Evolutionary conservation across 1,140 invertebrate species (phyloP), one percentile per base, ranked within the genome.

Genomic region (Pseudomyrmex pallidus): DNA sequence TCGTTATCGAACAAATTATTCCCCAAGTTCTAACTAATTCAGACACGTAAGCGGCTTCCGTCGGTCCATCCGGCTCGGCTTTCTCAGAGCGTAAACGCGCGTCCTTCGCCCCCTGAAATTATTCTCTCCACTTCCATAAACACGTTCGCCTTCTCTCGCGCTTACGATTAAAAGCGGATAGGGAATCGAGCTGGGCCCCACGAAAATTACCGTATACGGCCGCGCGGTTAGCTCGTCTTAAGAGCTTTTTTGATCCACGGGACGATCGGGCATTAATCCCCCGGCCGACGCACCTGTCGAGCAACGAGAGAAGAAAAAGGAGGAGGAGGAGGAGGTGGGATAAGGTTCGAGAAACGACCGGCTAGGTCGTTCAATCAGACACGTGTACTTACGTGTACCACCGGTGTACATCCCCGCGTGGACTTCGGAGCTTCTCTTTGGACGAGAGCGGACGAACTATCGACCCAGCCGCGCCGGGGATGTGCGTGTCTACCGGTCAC

Each of bases 401-500:
- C 25, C 22, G 59, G 9, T 66, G 25, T 73, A 67, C 66, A 84
- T 72, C 56, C 64, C 20, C 15, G 54, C 50, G 73, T 54, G 62
- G 46, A 66, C 54, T 70, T 25, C 63, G 59, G 54, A 9, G 46
- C 44, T 85, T 67, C 73, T 83, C 70, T 63, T 82, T 25, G 20
- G 52, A 35, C 77, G 62, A 72, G 67, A 72, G 20, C 64, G 78
- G 64, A 64, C 87, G 87, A 88, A 85, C 86, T 87, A 87, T 87
- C 86, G 83, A 87, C 84, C 87, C n/a, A 56, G 54, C 67, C 62
- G 54, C 25, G 62, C 56, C 50, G 72, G 74, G 35, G 64, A 80
- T 80, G 85, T 88, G 83, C 87, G 87, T 88, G 87, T 61, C 84
- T 86, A 86, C 84, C 74, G 85, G 88, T 85, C 83, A 85, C 88